phyloP scores from a whole-genome alignment of 2,888 invertebrate genomes.

The Atethmia centrago region DNA sequence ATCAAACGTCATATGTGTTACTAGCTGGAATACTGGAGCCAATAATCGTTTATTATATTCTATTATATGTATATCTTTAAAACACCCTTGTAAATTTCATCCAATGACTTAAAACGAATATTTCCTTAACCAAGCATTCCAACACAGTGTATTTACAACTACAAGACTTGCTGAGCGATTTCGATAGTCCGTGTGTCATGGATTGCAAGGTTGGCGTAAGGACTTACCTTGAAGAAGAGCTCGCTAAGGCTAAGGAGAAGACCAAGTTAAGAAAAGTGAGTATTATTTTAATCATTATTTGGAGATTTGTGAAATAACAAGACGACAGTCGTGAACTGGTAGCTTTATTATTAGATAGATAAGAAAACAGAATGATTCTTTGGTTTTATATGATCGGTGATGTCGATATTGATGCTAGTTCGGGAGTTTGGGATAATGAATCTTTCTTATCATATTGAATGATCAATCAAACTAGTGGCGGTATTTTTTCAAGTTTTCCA shows the following conservation, averaged over 20 bases:
- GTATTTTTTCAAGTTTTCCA: neutral
- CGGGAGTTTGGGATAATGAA: too few relatives aligned
- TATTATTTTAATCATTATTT: conserved; percentile 38
- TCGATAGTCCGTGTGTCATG: conserved; percentile 98
- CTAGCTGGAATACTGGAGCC: neutral
- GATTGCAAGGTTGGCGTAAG: conserved; percentile 99
- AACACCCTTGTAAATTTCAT: conserved; percentile 1
- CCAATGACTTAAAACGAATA: conserved; percentile 14
- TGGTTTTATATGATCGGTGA: too few relatives aligned
- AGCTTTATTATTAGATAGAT: neutral
- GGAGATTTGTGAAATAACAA: neutral
- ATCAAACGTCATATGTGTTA: neutral
- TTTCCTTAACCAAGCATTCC: conserved; percentile 78
- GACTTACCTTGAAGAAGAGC: conserved; percentile 98
- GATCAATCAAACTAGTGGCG: too few relatives aligned
- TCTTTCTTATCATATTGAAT: too few relatives aligned
- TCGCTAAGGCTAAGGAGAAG: conserved; percentile 98
- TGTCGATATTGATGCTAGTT: too few relatives aligned
- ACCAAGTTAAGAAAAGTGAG: conserved; percentile 96
- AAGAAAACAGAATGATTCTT: too few relatives aligned
- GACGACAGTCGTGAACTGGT: neutral
- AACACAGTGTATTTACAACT: conserved; percentile 94
- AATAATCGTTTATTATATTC: neutral
- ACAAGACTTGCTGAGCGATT: conserved; percentile 97
- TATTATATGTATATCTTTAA: neutral